Conservation (phyloP, 2,888 invertebrate species). For the Cephalotes varians region DNA sequence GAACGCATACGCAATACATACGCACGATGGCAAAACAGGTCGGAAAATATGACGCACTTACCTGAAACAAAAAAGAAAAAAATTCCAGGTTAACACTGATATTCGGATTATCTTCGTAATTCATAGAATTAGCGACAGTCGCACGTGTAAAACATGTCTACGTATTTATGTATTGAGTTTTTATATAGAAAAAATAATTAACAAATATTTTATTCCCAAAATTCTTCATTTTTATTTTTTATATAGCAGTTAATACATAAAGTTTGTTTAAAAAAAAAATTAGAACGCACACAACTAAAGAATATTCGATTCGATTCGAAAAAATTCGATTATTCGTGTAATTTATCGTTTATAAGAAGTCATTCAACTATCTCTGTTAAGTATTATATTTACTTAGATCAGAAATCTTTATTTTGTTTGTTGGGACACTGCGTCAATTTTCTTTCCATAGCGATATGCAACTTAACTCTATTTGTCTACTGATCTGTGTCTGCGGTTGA, state of each 20-base stretch:
- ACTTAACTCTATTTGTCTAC: too few relatives aligned
- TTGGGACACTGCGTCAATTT: too few relatives aligned
- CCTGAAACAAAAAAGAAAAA: conserved; percentile 72
- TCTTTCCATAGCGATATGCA: too few relatives aligned
- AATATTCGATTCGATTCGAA: too few relatives aligned
- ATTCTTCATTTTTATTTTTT: neutral
- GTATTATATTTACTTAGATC: too few relatives aligned
- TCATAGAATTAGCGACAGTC: neutral
- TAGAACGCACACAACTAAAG: neutral
- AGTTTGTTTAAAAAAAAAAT: neutral
- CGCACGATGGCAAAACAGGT: conserved; percentile 45
- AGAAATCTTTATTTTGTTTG: too few relatives aligned
- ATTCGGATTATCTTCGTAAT: neutral
- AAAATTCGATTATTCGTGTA: neutral
- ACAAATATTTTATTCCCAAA: neutral
- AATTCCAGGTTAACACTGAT: conserved; percentile 27
- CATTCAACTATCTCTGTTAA: neutral
- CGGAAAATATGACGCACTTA: conserved; percentile 71
- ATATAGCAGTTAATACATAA: too few relatives aligned
- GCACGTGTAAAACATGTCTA: neutral
- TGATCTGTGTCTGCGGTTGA: too few relatives aligned
- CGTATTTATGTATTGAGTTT: neutral
- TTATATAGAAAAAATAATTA: neutral
- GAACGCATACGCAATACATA: conserved; percentile 49
- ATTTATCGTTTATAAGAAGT: neutral